These are phyloP conservation scores for Ceratitis capitata DNA, from an alignment of 1,140 invertebrate genomes.

Conservation along the genomic window DNA sequence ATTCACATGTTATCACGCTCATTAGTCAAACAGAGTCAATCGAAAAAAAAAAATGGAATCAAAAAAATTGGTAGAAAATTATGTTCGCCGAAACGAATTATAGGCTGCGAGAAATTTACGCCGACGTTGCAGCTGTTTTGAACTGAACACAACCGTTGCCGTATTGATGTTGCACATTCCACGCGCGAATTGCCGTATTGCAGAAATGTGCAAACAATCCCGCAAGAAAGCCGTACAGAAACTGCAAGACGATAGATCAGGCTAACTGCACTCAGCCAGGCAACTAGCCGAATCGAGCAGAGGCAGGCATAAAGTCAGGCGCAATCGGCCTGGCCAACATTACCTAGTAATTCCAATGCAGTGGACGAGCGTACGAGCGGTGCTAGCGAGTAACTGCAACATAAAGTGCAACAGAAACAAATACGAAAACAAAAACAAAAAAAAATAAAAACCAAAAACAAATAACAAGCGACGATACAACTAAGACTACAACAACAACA, in stretches of 20 bases:
- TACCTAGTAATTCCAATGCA: conserved; percentile 40
- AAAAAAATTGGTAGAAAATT: background rate
- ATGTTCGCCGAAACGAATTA: background rate
- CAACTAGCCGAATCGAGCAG: no score
- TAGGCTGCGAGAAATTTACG: background rate
- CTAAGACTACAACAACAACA: conserved; percentile 15
- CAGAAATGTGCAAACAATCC: conserved; percentile 63
- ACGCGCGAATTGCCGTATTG: conserved; percentile 54
- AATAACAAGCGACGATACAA: background rate
- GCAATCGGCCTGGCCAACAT: background rate
- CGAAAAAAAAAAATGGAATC: background rate
- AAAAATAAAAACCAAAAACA: conserved; percentile 13
- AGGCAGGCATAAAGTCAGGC: no score
- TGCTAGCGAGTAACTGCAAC: conserved; percentile 8
- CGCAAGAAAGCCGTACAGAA: conserved; percentile 65
- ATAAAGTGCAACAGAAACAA: conserved; percentile 4
- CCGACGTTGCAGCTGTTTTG: background rate
- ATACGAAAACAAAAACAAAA: background rate
- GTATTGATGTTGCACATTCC: conserved; percentile 8
- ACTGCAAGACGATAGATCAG: conserved; percentile 60
- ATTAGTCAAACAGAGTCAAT: background rate
- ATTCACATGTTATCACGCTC: background rate
- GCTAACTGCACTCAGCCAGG: background rate
- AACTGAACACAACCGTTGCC: background rate
- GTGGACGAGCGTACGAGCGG: background rate